These are phyloP conservation scores for Nannoperca obscura DNA, from an alignment of 2,797 vertebrate species.

Conservation along the genomic window DNA sequence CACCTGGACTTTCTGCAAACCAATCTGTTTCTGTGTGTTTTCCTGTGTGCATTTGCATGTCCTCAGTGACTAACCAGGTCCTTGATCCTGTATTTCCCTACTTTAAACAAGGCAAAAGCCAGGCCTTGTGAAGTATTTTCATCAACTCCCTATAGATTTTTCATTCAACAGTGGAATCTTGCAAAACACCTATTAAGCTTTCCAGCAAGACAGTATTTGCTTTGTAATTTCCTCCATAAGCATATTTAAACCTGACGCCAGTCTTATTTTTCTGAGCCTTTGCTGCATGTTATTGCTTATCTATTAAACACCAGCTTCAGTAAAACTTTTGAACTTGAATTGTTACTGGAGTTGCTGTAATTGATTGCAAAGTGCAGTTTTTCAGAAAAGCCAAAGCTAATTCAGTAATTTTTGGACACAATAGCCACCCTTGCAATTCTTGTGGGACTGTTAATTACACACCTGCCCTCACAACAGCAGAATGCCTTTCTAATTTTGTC, in stretches of 20 bases:
- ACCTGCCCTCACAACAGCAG: slow-evolving; percentile 13
- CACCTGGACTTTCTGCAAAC: slow-evolving; percentile 4
- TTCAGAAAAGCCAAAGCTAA: not conserved
- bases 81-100: not conserved
- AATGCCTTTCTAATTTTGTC: slow-evolving; percentile 16
- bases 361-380: slow-evolving; percentile 11
- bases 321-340: slow-evolving; percentile 14
- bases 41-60: not conserved
- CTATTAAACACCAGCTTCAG: slow-evolving; percentile 12
- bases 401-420: not conserved
- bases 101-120: not conserved
- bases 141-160: not conserved
- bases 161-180: slow-evolving; percentile 4
- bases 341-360: slow-evolving; percentile 1
- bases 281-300: not conserved
- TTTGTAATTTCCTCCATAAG: not conserved
- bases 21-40: not conserved
- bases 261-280: slow-evolving; percentile 1
- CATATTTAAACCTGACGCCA: not conserved
- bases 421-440: not conserved
- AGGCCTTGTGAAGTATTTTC: slow-evolving; percentile 10
- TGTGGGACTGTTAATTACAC: slow-evolving; percentile 10
- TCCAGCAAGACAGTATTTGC: slow-evolving; percentile 1
- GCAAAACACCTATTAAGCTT: slow-evolving; percentile 5
- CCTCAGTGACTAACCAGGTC: not conserved